Percentiles rank a stretch among this genome's conserved stretches.
phyloP scores from a whole-genome alignment of 2,797 vertebrate species.

The Periophthalmus magnuspinnatus region DNA sequence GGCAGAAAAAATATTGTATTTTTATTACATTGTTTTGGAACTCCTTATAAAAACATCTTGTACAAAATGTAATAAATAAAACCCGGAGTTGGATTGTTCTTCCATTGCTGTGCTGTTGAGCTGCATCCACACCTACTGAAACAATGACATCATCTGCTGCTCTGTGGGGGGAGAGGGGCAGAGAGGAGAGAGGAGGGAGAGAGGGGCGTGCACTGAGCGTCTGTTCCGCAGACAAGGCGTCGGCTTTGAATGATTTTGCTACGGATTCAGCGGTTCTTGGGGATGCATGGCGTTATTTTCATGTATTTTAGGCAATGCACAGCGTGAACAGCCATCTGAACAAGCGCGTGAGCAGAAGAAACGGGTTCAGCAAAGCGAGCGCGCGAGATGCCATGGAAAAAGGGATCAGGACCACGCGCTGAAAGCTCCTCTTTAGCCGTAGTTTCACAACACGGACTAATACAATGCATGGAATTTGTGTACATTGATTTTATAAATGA shows the following conservation, averaged over 20 bases:
- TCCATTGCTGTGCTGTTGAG: constrained; percentile 6
- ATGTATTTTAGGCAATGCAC: not conserved
- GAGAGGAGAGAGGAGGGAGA: too few species aligned
- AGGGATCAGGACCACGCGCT: not conserved
- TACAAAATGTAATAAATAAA: constrained; percentile 96
- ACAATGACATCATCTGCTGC: constrained; percentile 63
- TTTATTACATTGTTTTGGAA: constrained; percentile 90
- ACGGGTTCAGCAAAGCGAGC: too few species aligned
- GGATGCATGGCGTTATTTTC: constrained; percentile 1
- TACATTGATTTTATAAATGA: constrained; percentile 9
- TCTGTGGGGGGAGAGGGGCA: constrained; percentile 10
- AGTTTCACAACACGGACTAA: not conserved
- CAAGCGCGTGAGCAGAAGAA: constrained; percentile 4
- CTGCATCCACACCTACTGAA: constrained; percentile 27
- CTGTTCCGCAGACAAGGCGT: constrained; percentile 41
- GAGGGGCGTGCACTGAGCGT: constrained; percentile 37
- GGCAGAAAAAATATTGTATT: constrained; percentile 94
- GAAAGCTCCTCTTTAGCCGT: not conserved
- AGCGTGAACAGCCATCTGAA: constrained; percentile 13
- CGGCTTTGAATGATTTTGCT: constrained; percentile 4
- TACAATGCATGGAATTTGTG: constrained; percentile 29
- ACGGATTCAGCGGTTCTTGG: not conserved
- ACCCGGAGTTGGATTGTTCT: constrained; percentile 47
- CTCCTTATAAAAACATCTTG: constrained; percentile 85
- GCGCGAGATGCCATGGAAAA: constrained; percentile 28